These are phyloP conservation scores for Ichneumoninae sp. DNA, from an alignment of 2,888 invertebrate species.

Conservation along the genomic window DNA sequence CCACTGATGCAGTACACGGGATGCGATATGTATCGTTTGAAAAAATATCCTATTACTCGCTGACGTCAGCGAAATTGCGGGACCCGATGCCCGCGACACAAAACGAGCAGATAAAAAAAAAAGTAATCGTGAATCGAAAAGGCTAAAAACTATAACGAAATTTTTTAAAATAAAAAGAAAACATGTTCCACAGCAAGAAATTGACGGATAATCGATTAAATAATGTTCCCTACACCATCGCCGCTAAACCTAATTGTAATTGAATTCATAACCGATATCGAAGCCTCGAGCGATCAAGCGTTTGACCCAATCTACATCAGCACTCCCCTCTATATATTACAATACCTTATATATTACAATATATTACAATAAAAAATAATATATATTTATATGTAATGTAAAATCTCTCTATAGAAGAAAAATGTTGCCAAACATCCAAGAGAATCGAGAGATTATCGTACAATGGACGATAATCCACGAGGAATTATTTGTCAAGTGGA, in stretches of 20 bases:
- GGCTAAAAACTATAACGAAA: too few species aligned
- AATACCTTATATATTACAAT: neutral
- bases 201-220: conserved; percentile 23
- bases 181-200: neutral
- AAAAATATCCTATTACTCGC: conserved; percentile 7
- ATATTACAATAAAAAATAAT: too few species aligned
- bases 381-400: neutral
- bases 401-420: too few species aligned
- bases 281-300: neutral
- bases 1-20: neutral
- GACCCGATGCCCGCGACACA: neutral
- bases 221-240: neutral
- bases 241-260: conserved; percentile 14
- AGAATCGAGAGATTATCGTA: neutral
- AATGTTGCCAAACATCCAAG: too few species aligned
- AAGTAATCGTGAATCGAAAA: neutral
- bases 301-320: neutral
- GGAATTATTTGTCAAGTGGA: conserved; percentile 30
- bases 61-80: neutral
- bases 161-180: neutral
- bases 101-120: neutral
- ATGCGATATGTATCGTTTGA: neutral
- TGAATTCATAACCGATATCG: conserved; percentile 37
- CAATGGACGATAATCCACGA: conserved; percentile 16
- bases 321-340: conserved; percentile 19